Evolutionary conservation across 2,888 invertebrate species (phyloP).

Genomic region (Melinopterus prodromus): DNA sequence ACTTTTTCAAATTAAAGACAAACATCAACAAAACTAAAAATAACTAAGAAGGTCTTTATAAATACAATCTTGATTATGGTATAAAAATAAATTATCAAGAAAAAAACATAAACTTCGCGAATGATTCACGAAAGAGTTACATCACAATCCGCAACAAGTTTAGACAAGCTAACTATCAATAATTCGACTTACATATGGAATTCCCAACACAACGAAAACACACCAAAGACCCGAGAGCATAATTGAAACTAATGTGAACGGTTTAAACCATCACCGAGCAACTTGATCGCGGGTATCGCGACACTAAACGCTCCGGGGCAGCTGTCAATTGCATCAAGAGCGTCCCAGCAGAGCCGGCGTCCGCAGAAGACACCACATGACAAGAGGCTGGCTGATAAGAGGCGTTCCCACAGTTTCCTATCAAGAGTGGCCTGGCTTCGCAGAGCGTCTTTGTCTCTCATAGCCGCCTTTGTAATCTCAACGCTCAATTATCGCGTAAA

Average conservation of each 20-base stretch:
- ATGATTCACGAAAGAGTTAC: no score
- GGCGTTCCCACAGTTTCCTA: slow-evolving; percentile 46
- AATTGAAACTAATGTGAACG: background rate
- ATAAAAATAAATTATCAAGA: no score
- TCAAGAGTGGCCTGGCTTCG: slow-evolving; percentile 38
- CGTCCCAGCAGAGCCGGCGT: background rate
- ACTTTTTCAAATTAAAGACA: no score
- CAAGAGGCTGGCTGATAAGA: slow-evolving; percentile 46
- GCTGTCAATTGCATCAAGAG: slow-evolving; percentile 6
- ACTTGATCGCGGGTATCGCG: background rate
- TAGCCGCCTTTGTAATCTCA: slow-evolving; percentile 42
- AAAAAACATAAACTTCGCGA: no score
- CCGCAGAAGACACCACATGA: slow-evolving; percentile 47
- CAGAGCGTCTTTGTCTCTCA: slow-evolving; percentile 42
- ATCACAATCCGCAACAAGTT: background rate
- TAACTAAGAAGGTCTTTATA: no score
- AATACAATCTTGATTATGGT: no score
- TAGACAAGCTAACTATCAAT: background rate
- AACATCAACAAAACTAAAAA: no score
- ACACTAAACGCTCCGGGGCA: background rate
- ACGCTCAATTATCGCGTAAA: slow-evolving; percentile 38
- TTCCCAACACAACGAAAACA: background rate
- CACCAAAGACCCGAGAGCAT: background rate
- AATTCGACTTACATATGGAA: background rate
- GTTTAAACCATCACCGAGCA: background rate